Evolutionary conservation across 2,888 invertebrate species (phyloP), one percentile per base, ranked within the genome.

Genomic region (Drosophila rubida): DNA sequence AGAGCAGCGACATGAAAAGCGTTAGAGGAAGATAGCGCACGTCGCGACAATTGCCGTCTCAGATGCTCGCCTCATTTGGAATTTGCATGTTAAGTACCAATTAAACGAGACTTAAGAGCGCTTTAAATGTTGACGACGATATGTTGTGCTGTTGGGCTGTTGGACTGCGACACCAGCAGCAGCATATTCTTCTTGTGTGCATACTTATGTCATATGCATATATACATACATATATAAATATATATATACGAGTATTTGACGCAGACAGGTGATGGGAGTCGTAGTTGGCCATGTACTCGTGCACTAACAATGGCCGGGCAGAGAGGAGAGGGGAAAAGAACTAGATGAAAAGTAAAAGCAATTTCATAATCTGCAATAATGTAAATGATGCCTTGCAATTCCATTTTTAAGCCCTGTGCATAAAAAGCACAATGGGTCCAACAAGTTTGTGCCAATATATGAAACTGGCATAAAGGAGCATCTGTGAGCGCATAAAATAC

Each of bases 41-140:
- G 32, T 32, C 32, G 32, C 60, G 67, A 80, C 71, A 78, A 75
- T 76, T 75, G 60, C 65, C 62, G 63, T 49, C 59, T 72, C 60
- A 59, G 73, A 66, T 79, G 30, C 63, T 76, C 55, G 77, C 66
- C 75, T 80, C 73, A 73, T 73, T 80, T 70, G 68, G 63, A 75
- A 77, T 84, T 72, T 81, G 81, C 81, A 84, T 84, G 81, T 72
- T 81, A 77, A 81, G 82, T 78, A 73, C 65, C 84, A 79, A 84
- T 81, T 82, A 81, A 75, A 79, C 59, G 69, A 61, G 79, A 69
- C 72, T 84, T 81, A 78, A 83, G 69, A 66, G 76, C 78, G 78
- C 78, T 80, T 83, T 76, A 32, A 32, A 32, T 32, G 32, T 32
- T 32, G 32, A 32, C 32, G 32, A 32, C n/a, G n/a, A n/a, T 30